phyloP scores from a whole-genome alignment of 2,113 vertebrate species.

The Salvelinus fontinalis region DNA sequence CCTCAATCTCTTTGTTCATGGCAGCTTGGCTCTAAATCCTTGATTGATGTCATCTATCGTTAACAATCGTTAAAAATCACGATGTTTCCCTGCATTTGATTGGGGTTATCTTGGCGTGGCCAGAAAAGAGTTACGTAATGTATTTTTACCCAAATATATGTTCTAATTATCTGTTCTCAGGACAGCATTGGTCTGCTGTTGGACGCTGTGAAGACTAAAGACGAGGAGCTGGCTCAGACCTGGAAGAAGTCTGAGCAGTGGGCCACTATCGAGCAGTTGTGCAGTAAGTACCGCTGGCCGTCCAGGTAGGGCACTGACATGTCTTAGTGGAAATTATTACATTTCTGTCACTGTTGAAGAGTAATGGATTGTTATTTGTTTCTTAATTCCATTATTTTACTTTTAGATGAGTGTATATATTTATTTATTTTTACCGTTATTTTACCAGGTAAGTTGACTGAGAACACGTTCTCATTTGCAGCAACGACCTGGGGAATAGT shows the following conservation, averaged over 20 bases:
- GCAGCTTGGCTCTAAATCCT: not conserved
- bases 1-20: not conserved
- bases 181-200: conserved; percentile 95
- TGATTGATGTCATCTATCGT: not conserved
- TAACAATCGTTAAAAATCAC: not conserved
- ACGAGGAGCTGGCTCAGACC: conserved; percentile 93
- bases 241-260: conserved; percentile 98
- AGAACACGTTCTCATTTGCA: no score
- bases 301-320: not conserved
- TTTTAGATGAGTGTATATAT: no score
- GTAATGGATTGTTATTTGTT: no score
- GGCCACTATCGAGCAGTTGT: conserved; percentile 98
- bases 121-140: not conserved
- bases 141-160: no score
- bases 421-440: no score
- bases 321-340: not conserved
- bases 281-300: conserved; percentile 79
- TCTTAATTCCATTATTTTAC: no score
- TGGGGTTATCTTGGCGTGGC: not conserved
- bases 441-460: no score
- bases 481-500: no score
- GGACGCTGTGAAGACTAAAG: conserved; percentile 90
- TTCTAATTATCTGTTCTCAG: conserved; percentile 59
- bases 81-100: not conserved
- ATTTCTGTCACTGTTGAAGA: no score